Evolutionary conservation across 1,140 invertebrate species (phyloP).

Genomic region (Choristoneura fumiferana): DNA sequence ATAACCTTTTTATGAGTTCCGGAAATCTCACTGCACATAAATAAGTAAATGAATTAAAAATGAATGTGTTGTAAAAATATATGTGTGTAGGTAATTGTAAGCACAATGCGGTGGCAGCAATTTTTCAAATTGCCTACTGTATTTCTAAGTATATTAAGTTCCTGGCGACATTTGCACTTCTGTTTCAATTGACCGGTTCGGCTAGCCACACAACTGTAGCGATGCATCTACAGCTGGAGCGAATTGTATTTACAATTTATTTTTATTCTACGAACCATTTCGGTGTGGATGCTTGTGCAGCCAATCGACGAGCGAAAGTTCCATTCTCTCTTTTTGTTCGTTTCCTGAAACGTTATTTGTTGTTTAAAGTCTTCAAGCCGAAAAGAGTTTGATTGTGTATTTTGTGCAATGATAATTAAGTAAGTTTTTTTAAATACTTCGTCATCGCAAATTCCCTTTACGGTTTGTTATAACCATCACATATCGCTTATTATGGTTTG

Average conservation of each 20-base stretch:
- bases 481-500: no score
- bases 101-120: no score
- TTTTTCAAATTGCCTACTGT: neutral
- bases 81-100: no score
- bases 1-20: no score
- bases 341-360: neutral
- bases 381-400: no score
- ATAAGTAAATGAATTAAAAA: no score
- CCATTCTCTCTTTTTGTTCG: conserved; percentile 3
- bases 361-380: neutral
- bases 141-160: neutral
- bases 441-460: no score
- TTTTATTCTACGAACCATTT: conserved; percentile 14
- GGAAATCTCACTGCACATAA: no score
- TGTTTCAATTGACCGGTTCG: conserved; percentile 54
- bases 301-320: conserved; percentile 14
- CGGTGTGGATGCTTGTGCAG: conserved; percentile 1
- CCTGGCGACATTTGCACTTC: conserved; percentile 52
- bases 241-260: conserved; percentile 18
- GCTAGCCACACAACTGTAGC: conserved; percentile 38
- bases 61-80: no score
- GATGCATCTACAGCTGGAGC: conserved; percentile 7
- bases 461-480: no score
- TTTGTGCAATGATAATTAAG: no score
- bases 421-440: no score